phyloP scores from a whole-genome alignment of 2,113 vertebrate species.

The Lophochroa leadbeateri region DNA sequence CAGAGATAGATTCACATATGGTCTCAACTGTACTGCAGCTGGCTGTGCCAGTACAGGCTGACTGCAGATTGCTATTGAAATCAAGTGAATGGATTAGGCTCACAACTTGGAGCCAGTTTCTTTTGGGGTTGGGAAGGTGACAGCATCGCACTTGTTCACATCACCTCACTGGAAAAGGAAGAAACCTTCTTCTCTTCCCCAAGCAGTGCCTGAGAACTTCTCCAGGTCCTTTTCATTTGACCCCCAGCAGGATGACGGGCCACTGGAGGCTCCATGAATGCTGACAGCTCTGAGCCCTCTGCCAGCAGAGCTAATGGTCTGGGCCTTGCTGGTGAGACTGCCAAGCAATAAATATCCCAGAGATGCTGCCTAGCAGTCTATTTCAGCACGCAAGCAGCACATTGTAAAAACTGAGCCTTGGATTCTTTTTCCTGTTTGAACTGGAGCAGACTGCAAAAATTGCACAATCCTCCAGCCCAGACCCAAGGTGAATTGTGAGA shows the following conservation, averaged over 20 bases:
- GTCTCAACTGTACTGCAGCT: neutral
- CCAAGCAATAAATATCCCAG: constrained; percentile 2
- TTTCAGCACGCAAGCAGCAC: constrained; percentile 59
- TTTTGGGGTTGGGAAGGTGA: neutral
- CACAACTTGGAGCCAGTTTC: neutral
- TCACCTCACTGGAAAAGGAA: neutral
- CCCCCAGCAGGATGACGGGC: neutral
- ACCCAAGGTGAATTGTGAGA: constrained; percentile 31
- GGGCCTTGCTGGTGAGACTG: neutral
- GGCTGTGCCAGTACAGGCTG: neutral
- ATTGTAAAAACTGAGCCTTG: constrained; percentile 41
- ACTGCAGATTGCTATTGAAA: neutral
- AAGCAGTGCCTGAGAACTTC: neutral
- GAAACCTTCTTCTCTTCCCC: neutral
- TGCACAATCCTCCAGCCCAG: constrained; percentile 36
- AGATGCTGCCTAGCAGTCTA: neutral
- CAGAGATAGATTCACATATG: neutral
- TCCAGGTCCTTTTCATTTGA: neutral
- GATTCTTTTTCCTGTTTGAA: constrained; percentile 63
- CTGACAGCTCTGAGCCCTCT: neutral
- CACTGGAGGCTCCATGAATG: neutral
- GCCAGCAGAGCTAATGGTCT: neutral
- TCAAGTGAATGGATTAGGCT: neutral
- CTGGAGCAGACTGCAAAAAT: constrained; percentile 42
- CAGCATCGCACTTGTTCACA: neutral